A percentile compares a stretch with the other conserved stretches of the same genome.
Conservation (phyloP, 2,888 invertebrate genomes). For the Lithodes maja region DNA sequence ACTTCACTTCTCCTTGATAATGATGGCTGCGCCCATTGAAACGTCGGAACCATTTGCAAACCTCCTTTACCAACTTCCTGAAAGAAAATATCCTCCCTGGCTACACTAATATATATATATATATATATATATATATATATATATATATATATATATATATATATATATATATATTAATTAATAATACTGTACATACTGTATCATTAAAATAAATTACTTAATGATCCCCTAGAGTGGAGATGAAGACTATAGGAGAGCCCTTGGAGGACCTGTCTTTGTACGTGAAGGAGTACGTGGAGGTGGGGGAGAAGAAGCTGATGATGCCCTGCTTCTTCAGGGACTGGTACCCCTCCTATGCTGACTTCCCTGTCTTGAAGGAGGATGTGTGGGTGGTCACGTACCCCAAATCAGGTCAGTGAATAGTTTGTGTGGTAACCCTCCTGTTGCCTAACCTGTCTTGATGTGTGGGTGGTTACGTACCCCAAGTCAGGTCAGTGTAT, state of each 20-base stretch:
- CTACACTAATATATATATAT: conserved; percentile 21
- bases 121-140: conserved; percentile 22
- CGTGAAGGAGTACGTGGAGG: conserved; percentile 27
- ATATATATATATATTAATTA: background rate
- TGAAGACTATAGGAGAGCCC: background rate
- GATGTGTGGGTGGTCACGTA: conserved; percentile 64
- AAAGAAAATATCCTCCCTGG: too few relatives aligned
- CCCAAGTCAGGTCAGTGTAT: background rate
- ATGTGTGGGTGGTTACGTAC: too few relatives aligned
- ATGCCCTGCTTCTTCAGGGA: conserved; percentile 34
- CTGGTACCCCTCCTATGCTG: conserved; percentile 50
- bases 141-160: background rate
- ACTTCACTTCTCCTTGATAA: too few relatives aligned
- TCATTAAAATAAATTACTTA: background rate
- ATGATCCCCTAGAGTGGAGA: background rate
- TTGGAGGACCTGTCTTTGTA: background rate
- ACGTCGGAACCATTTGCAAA: too few relatives aligned
- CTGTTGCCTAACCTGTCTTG: too few relatives aligned
- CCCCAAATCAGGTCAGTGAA: conserved; percentile 59
- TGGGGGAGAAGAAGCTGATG: conserved; percentile 4
- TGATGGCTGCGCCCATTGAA: too few relatives aligned
- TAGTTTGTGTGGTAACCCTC: background rate
- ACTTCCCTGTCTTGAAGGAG: conserved; percentile 32
- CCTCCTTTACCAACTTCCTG: too few relatives aligned
- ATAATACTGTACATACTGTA: too few relatives aligned